A percentile compares a stretch with the other conserved stretches of the same genome.
phyloP scores from a whole-genome alignment of 2,888 invertebrate species.

The Chaetogeoica ovagalla region DNA sequence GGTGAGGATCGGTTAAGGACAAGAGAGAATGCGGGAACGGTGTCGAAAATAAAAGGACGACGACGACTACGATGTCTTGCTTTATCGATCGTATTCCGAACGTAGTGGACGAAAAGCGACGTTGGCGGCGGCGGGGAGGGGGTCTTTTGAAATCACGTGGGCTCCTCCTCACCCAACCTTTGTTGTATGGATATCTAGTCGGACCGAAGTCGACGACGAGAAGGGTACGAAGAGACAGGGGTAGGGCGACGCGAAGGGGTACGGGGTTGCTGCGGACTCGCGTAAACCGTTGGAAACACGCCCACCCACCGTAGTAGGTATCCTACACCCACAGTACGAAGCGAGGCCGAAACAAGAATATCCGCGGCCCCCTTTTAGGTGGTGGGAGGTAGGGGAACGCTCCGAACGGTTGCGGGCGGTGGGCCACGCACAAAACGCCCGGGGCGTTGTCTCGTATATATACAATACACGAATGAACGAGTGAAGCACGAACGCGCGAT shows the following conservation, averaged over 20 bases:
- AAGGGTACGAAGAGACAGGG: not conserved
- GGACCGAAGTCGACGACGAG: conserved; percentile 1
- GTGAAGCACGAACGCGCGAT: conserved; percentile 43
- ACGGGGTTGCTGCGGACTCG: not conserved
- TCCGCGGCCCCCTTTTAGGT: not conserved
- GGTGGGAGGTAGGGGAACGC: not conserved
- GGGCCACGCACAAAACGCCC: conserved; percentile 32
- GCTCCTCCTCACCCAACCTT: not conserved
- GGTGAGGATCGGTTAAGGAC: not conserved
- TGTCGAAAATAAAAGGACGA: conserved; percentile 50
- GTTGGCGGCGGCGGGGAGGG: not conserved
- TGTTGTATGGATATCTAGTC: too few species aligned
- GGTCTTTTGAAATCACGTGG: conserved; percentile 48
- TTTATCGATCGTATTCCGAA: conserved; percentile 50
- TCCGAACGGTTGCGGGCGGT: not conserved
- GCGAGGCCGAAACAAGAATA: not conserved
- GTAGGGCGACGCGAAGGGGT: not conserved
- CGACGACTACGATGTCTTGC: conserved; percentile 44
- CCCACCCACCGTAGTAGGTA: not conserved
- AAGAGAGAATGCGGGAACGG: conserved; percentile 13
- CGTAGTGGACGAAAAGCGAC: not conserved
- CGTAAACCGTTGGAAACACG: conserved; percentile 39
- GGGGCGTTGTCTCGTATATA: conserved; percentile 28
- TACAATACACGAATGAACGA: conserved; percentile 47
- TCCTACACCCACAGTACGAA: not conserved